A percentile compares a stretch with the other conserved stretches of the same genome.
Conservation (phyloP, 2,113 vertebrate species). For the Phocoena phocoena region DNA sequence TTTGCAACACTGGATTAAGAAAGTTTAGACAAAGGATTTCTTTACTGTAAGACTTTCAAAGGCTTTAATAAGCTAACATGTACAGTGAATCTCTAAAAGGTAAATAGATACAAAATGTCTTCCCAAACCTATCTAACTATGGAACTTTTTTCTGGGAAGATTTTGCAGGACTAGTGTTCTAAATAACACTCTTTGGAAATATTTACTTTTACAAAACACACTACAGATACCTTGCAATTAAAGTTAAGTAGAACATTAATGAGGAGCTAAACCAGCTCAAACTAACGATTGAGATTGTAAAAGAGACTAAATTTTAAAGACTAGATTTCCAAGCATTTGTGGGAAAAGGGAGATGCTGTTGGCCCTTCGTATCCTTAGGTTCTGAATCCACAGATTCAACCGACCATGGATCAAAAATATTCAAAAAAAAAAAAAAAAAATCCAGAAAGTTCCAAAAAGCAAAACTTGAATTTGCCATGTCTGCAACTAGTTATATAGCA, state of each 20-base stretch:
- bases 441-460: not conserved
- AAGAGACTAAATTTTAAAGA: constrained; percentile 26
- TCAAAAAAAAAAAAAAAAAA: not conserved
- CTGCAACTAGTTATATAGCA: not conserved
- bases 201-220: constrained; percentile 16
- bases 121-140: not conserved
- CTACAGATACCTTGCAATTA: not conserved
- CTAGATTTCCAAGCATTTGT: not conserved
- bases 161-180: not conserved
- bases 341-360: not conserved
- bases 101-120: constrained; percentile 1
- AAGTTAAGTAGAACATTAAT: not conserved
- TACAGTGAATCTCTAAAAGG: not conserved
- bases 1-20: not conserved
- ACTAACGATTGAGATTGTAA: not conserved
- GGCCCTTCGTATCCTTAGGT: not conserved
- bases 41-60: constrained; percentile 23
- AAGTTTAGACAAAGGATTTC: not conserved
- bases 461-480: not conserved
- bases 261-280: not conserved
- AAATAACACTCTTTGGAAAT: constrained; percentile 18
- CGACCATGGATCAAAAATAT: not conserved
- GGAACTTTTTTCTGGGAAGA: not conserved
- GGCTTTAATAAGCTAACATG: constrained; percentile 1
- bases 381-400: not conserved